phyloP scores from a whole-genome alignment of 2,888 invertebrate genomes.

The Sepiola atlantica region DNA sequence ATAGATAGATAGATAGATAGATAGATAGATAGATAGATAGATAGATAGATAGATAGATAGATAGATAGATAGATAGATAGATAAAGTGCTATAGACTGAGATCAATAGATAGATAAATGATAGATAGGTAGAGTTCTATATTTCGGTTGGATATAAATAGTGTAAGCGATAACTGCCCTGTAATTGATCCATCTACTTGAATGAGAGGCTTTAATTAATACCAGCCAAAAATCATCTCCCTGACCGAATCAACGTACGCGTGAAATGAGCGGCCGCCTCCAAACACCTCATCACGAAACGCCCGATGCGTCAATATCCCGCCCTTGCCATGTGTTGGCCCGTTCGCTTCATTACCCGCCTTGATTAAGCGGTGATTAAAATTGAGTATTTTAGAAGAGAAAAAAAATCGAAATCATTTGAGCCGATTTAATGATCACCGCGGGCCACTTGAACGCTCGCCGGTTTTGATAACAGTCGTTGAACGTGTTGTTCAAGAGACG shows the following conservation, averaged over 20 bases:
- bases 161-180: not conserved
- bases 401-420: not conserved
- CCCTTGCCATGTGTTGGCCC: not conserved
- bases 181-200: not conserved
- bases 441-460: not conserved
- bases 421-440: not conserved
- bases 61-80: not conserved
- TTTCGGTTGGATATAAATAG: not conserved
- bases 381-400: not conserved
- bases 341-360: not conserved
- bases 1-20: not conserved
- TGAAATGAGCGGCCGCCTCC: not conserved
- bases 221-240: not conserved
- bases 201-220: not conserved
- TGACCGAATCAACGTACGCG: not conserved
- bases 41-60: not conserved
- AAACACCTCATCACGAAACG: not conserved
- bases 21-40: not conserved
- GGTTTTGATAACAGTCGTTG: not conserved
- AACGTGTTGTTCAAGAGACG: too few species aligned
- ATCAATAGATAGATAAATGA: not conserved
- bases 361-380: not conserved
- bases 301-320: not conserved
- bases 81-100: too few species aligned
- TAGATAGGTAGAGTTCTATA: not conserved